Evolutionary conservation across 2,797 vertebrate species (phyloP).

Genomic region (Acomys russatus): DNA sequence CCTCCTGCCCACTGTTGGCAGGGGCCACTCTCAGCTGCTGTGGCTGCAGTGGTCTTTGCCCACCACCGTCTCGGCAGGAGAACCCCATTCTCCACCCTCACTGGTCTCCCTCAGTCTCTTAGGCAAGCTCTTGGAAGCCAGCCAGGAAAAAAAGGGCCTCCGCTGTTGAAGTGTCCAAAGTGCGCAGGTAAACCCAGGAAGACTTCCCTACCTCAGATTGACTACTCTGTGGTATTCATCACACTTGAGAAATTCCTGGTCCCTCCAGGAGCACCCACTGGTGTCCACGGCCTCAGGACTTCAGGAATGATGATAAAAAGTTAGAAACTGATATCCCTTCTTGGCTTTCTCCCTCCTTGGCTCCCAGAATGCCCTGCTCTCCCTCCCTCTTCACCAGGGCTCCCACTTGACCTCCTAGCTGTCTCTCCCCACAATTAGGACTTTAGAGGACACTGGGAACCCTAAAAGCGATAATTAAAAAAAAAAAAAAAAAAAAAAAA

Average conservation of each 20-base stretch:
- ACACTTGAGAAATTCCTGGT: neutral
- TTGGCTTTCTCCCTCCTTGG: neutral
- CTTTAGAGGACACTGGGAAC: constrained; percentile 18
- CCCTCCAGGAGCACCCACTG: neutral
- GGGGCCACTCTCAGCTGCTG: neutral
- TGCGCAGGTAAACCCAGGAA: neutral
- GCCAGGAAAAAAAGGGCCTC: neutral
- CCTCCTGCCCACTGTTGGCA: too few species aligned
- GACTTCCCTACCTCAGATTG: neutral
- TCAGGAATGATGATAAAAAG: neutral
- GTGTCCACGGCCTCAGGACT: neutral
- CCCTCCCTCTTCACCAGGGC: neutral
- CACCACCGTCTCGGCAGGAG: neutral
- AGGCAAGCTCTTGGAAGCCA: too few species aligned
- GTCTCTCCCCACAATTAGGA: neutral
- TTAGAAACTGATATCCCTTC: neutral
- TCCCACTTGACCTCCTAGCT: neutral
- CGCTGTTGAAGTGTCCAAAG: too few species aligned
- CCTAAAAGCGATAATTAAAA: neutral
- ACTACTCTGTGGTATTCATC: neutral
- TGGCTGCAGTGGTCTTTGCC: neutral
- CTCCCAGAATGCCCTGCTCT: accelerated
- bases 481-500: neutral
- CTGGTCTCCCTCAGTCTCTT: neutral
- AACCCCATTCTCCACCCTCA: neutral